Evolutionary conservation across 2,113 vertebrate genomes (phyloP), one percentile per base, ranked within the genome.

Genomic region (Nymphicus hollandicus): DNA sequence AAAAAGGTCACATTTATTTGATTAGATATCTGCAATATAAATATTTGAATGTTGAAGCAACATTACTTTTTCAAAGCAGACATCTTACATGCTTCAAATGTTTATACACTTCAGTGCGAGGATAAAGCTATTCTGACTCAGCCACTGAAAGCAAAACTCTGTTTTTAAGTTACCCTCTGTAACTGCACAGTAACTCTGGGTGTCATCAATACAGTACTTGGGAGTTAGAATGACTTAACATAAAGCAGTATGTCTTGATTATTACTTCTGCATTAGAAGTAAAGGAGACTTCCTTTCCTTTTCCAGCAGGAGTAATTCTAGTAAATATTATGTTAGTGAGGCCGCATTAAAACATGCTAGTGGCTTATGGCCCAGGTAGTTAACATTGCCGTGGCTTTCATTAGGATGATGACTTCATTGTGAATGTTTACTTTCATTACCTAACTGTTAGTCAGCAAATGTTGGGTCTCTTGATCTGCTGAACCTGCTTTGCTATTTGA

Each of bases 41-140:
- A 95, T 96, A 91, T 95, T 97, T 94, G 94, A 95, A 91, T 60
- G 27, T 88, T 81, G 87, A 35, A 89, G 84, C 47, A 94, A 61
- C 39, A 29, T 65, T 92, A 44, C 74, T 86, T 92, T 96, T 95
- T 95, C 91, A 80, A 82, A 96, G 95, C 95, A 91, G 96, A 68
- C 77, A 47, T 96, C 56, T 86, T 91, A 50, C 58, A 46, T 44
- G 71, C 87, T 92, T 81, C 70, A 88, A 91, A 71, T 96, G 92
- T 97, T 96, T 95, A 77, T 79, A 68, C 39, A 11, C 88, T 91
- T 92, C 47, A 65, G 86, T 70, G 73, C 53, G 92, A 76, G 86
- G 64, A 56, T 79, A 96, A 96, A 95, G 93, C 91, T 95, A 22
- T 88, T 95, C 83, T 81, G 87, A 94, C 33, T 87, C 79, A 74